phyloP scores from a whole-genome alignment of 35 echinoderm and acorn worm species.

The Heliocidaris tuberculata region DNA sequence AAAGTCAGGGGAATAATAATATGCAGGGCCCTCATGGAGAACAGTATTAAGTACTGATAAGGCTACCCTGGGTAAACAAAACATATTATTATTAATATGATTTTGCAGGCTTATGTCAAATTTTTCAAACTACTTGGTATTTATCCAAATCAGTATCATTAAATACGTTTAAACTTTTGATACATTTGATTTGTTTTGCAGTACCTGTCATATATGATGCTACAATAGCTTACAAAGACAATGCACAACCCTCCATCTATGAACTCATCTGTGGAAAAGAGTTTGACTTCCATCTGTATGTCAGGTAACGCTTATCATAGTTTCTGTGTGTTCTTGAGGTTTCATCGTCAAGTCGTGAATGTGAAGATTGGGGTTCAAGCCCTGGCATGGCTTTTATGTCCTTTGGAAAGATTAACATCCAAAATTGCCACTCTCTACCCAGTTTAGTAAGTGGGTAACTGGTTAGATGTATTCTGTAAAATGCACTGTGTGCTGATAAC shows the following conservation, averaged over 20 bases:
- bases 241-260: conserved; percentile 8
- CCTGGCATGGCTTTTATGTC: neutral
- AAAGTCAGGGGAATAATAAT: too few relatives aligned
- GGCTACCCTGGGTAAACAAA: too few relatives aligned
- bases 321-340: neutral
- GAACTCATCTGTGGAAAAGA: conserved; percentile 37
- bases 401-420: neutral
- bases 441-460: neutral
- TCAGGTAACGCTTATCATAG: neutral
- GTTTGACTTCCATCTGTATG: conserved; percentile 24
- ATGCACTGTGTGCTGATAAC: neutral
- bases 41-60: too few relatives aligned
- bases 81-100: too few relatives aligned
- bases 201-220: conserved; percentile 29
- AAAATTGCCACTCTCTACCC: neutral
- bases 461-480: neutral
- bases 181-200: neutral
- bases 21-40: too few relatives aligned
- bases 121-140: too few relatives aligned
- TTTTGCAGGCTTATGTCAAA: too few relatives aligned
- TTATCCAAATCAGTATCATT: too few relatives aligned
- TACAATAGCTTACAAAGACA: conserved; percentile 39
- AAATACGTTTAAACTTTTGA: too few relatives aligned
- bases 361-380: neutral
- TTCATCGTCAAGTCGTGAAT: neutral